These are phyloP conservation scores for Sarcophaga bullata DNA, from an alignment of 1,140 invertebrate species.

Conservation along the genomic window DNA sequence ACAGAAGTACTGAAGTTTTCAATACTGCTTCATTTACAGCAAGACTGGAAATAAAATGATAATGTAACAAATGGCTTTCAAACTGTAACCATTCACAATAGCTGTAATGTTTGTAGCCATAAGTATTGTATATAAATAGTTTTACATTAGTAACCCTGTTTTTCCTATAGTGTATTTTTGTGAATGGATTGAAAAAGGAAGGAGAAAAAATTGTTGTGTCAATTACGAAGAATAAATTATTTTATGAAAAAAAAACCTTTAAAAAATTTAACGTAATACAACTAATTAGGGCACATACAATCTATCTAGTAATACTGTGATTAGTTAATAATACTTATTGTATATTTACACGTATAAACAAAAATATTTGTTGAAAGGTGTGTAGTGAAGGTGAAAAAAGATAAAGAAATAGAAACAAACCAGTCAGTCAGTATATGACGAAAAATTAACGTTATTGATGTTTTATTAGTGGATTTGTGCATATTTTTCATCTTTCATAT, in stretches of 20 bases:
- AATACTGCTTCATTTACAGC: no score
- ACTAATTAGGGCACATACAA: neutral
- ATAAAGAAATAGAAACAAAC: neutral
- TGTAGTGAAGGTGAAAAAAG: neutral
- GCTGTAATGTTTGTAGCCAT: neutral
- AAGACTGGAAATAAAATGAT: no score
- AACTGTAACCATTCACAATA: constrained; percentile 12
- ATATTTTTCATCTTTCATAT: neutral
- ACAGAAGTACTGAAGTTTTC: no score
- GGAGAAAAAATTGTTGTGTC: neutral
- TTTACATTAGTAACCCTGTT: neutral
- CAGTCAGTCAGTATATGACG: neutral
- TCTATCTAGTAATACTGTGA: neutral
- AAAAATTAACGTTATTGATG: constrained; percentile 7
- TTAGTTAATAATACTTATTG: neutral
- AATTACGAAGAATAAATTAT: constrained; percentile 14
- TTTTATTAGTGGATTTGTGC: constrained; percentile 1
- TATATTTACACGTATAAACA: no score
- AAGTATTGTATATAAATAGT: neutral
- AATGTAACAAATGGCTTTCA: neutral
- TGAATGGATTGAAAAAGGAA: constrained; percentile 14
- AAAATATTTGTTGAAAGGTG: neutral
- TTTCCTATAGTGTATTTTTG: constrained; percentile 16
- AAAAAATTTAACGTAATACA: neutral
- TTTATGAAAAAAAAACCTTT: neutral